Evolutionary conservation across 2,888 invertebrate species (phyloP), one percentile per base, ranked within the genome.

Genomic region (Coleophora flavipennella): DNA sequence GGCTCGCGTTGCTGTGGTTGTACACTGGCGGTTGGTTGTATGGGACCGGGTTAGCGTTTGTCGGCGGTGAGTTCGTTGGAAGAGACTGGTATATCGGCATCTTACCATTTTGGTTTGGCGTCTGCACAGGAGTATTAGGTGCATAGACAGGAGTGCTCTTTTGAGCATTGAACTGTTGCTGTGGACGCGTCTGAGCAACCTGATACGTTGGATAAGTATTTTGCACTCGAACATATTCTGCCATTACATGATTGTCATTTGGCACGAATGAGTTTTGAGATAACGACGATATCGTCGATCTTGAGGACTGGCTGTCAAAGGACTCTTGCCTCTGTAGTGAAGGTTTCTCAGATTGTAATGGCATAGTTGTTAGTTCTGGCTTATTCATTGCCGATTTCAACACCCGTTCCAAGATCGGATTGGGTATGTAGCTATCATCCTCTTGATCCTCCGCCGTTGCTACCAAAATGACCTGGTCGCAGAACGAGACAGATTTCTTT

Each of bases 401-500:
- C 0, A 96, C 95, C 41, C 95, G 86, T 66, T 96, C 95, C 49
- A 96, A 74, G 42, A 96, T 94, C 1, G 95, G 96, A 77, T 96
- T 96, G 0, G 95, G 95, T 58, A 95, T 94, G 59, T 94, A 95
- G 53, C 92, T 92, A 46, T 95, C 95, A 45, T 94, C 94, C 71
- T 95, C 95, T 59, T 95, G 93, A 55, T 96, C 95, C 58, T 96
- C 96, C 0, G 95, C 95, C 1, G 95, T 95, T 3, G 96, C 95
- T 9, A 96, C 96, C 40, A 96, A 78, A 45, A 95, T 95, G 0
- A 97, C 95, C 75, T 96, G 95, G 67, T 96, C 96, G 61, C 96
- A 96, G 73, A 97, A 97, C 0, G 96, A 96, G 3, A 97, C 97
- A 42, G 94, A 95, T 71, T 97, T 97, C 86, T 96, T 96, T 64